Base-by-base conservation (phyloP, 2,797 vertebrate species). In the Pangasius sanitwongsei region DNA sequence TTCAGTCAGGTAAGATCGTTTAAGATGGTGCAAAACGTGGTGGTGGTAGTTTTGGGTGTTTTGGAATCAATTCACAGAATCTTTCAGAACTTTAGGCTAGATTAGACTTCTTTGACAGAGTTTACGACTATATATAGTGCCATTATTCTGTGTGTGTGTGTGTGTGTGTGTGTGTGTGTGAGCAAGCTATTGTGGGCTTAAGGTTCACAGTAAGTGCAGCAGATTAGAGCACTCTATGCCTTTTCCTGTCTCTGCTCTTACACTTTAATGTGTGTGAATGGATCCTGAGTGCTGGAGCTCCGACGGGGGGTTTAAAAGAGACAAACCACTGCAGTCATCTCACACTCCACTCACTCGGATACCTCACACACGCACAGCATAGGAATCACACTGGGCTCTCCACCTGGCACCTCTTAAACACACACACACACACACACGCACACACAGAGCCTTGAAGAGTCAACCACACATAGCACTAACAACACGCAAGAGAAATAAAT, bases 231-330 rank as follows among this genome's bases (percentile, higher is more conserved):
- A 86, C 69, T 34, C 83, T 57, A 53, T 41, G 69, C 50, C 48
- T 57, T 44, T 74, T 67, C 67, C 84, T 72, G 84, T 86, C 69
- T 86, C 23, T 15, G 69, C 84, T 57, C 20, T 74, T 72, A 74
- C 69, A 74, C 23, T 74, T 57, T 86, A 86, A 86, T 86, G 85
- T 59, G 85, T 11, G 85, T 74, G 85, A 86, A 86, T 74, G 67
- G 74, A 37, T 74, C 34, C 50, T 86, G 67, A 86, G 85, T 86
- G 85, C 84, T 74, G 67, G 50, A 59, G 84, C 67, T 57, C 83
- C 53, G 6, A 44, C 23, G 12, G 67, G 50, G 16, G 85, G n/a
- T 72, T 57, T 74, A 69, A 28, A 53, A 37, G 59, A 67, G 41
- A 84, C 82, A 67, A 84, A 84, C 61, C 82, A 48, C 82, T 74